Conservation (phyloP, 2,888 invertebrate species). For the Drosophila formosana region DNA sequence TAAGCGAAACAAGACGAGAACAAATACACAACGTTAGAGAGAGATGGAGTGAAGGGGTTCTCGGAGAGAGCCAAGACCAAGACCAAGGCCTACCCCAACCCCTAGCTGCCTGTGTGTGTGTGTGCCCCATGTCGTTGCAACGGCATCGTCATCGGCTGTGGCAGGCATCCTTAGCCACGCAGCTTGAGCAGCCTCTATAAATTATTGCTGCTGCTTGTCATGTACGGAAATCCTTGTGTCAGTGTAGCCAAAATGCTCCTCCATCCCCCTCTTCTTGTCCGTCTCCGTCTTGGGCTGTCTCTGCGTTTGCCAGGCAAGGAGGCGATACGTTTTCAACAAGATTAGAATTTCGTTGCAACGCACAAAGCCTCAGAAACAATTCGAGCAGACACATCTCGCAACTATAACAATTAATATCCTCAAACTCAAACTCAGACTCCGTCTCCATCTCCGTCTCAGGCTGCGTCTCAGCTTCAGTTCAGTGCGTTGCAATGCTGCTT, state of each 20-base stretch:
- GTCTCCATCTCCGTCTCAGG: neutral
- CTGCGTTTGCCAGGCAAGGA: conserved; percentile 42
- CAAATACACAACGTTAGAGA: conserved; percentile 61
- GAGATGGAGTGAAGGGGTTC: conserved; percentile 12
- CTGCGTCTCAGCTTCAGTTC: neutral
- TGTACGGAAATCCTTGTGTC: conserved; percentile 83
- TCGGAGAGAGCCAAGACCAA: conserved; percentile 1
- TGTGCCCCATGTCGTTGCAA: conserved; percentile 26
- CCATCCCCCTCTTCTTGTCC: conserved; percentile 2
- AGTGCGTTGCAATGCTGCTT: conserved; percentile 13
- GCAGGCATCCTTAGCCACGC: conserved; percentile 61
- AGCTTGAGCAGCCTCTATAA: conserved; percentile 79
- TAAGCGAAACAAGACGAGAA: conserved; percentile 82
- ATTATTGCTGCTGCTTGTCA: conserved; percentile 83
- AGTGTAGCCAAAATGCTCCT: conserved; percentile 78
- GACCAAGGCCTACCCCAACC: conserved; percentile 10
- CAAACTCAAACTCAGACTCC: conserved; percentile 5
- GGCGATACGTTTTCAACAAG: conserved; percentile 82
- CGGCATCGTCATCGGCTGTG: conserved; percentile 13
- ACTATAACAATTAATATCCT: conserved; percentile 81
- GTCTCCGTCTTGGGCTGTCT: neutral
- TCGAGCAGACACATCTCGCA: conserved; percentile 79
- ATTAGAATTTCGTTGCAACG: conserved; percentile 77
- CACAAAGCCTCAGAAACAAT: conserved; percentile 77
- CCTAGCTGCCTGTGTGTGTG: conserved; percentile 13